Conservation (phyloP, 2,797 vertebrate species). For the Gorsachius magnificus region DNA sequence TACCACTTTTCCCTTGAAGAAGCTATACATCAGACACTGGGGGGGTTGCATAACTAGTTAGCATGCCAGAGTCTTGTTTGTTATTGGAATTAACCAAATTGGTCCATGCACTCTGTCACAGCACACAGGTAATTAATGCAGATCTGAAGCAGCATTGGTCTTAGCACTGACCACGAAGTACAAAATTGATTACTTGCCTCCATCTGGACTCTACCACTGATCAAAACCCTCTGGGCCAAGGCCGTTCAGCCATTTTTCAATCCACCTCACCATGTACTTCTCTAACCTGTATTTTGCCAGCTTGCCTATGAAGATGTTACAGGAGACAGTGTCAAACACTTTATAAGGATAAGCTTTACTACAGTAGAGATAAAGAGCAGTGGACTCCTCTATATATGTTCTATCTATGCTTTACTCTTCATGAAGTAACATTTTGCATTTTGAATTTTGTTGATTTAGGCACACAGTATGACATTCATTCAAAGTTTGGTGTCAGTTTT, state of each 20-base stretch:
- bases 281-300: not conserved
- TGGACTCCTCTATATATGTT: not conserved
- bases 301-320: not conserved
- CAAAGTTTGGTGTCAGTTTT: not conserved
- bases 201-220: not conserved
- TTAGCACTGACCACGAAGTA: not conserved
- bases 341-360: not conserved
- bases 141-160: not conserved
- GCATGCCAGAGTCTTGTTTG: not conserved
- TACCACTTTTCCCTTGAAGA: not conserved
- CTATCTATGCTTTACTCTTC: not conserved
- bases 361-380: not conserved
- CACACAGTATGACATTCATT: not conserved
- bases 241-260: not conserved
- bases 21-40: fast-evolving
- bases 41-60: not conserved
- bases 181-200: not conserved
- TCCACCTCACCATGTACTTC: not conserved
- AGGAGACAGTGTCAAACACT: not conserved
- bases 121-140: not conserved
- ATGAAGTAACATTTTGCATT: not conserved
- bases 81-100: not conserved
- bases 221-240: not conserved
- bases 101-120: not conserved
- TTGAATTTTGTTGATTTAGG: not conserved